A percentile compares a stretch with the other conserved stretches of the same genome.
phyloP scores from a whole-genome alignment of 2,888 invertebrate species.

The Diadegma fenestrale region DNA sequence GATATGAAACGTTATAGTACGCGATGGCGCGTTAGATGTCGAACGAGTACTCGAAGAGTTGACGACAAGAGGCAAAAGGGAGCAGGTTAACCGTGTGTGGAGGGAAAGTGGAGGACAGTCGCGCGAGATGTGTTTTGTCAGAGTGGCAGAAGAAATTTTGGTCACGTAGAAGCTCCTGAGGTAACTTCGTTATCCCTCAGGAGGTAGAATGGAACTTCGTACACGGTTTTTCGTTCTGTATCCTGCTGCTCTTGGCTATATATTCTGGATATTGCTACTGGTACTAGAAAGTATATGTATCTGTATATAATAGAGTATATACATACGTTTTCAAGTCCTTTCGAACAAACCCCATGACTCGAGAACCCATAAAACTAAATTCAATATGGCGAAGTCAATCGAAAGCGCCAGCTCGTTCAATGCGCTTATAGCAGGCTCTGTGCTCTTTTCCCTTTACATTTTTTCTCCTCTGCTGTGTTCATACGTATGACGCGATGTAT shows the following conservation, averaged over 20 bases:
- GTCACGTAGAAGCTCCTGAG: slow-evolving; percentile 80
- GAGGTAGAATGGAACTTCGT: slow-evolving; percentile 74
- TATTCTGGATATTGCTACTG: slow-evolving; percentile 50
- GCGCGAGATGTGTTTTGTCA: slow-evolving; percentile 9
- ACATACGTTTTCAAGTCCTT: slow-evolving; percentile 75
- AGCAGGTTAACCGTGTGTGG: slow-evolving; percentile 8
- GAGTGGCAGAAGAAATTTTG: slow-evolving; percentile 75
- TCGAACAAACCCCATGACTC: slow-evolving; percentile 78
- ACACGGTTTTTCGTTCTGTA: slow-evolving; percentile 30
- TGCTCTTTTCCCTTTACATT: slow-evolving; percentile 62
- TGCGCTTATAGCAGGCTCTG: slow-evolving; percentile 71
- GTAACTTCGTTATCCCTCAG: slow-evolving; percentile 78
- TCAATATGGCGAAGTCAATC: slow-evolving; percentile 84
- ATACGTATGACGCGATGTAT: not conserved
- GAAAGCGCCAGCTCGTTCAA: slow-evolving; percentile 77
- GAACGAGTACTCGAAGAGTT: slow-evolving; percentile 9
- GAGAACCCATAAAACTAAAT: slow-evolving; percentile 83
- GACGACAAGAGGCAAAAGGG: slow-evolving; percentile 23
- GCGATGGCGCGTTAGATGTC: not conserved
- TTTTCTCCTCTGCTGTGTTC: slow-evolving; percentile 43
- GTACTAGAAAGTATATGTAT: slow-evolving; percentile 27
- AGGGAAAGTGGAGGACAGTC: slow-evolving; percentile 6
- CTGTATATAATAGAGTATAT: slow-evolving; percentile 5
- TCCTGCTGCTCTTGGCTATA: slow-evolving; percentile 27
- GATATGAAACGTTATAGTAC: not conserved